Percentiles rank a stretch among this genome's conserved stretches.
These are phyloP conservation scores for Plutella xylostella DNA, from an alignment of 2,888 invertebrate species.

Conservation along the genomic window DNA sequence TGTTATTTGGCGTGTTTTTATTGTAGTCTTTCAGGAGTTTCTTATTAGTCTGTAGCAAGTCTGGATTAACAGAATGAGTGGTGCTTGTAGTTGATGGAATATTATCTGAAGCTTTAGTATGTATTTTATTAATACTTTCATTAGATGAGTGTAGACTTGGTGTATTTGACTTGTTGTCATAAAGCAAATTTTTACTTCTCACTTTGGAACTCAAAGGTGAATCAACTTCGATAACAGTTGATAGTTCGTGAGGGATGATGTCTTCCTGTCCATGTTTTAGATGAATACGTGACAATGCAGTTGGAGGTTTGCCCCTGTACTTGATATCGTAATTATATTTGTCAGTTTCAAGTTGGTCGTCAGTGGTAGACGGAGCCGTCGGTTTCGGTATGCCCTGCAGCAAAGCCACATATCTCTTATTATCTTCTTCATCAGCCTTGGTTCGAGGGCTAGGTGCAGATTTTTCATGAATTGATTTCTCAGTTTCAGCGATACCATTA, in stretches of 20 bases:
- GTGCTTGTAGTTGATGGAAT: not conserved
- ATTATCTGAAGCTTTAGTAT: not conserved
- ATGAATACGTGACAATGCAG: slow-evolving; percentile 47
- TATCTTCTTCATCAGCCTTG: not conserved
- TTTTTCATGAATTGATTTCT: not conserved
- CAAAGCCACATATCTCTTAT: slow-evolving; percentile 30
- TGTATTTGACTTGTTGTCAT: not conserved
- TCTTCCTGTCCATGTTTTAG: slow-evolving; percentile 40
- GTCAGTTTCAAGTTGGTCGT: slow-evolving; percentile 6
- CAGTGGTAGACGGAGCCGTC: not conserved
- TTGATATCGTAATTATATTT: slow-evolving; percentile 24
- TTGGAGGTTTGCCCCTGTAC: slow-evolving; percentile 44
- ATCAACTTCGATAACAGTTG: slow-evolving; percentile 77
- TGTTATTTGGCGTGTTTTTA: slow-evolving; percentile 26
- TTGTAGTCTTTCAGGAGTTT: slow-evolving; percentile 19
- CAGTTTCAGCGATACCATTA: not conserved
- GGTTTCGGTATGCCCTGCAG: slow-evolving; percentile 48
- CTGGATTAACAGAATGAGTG: slow-evolving; percentile 23
- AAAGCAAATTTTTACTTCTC: not conserved
- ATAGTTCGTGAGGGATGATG: slow-evolving; percentile 69
- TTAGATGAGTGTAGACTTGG: no score
- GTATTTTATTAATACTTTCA: no score
- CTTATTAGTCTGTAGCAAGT: slow-evolving; percentile 29
- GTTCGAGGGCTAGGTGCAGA: not conserved
- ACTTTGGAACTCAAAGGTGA: slow-evolving; percentile 71